Evolutionary conservation across 2,113 vertebrate genomes (phyloP), one percentile per base, ranked within the genome.

Genomic region (Parotia lawesii): DNA sequence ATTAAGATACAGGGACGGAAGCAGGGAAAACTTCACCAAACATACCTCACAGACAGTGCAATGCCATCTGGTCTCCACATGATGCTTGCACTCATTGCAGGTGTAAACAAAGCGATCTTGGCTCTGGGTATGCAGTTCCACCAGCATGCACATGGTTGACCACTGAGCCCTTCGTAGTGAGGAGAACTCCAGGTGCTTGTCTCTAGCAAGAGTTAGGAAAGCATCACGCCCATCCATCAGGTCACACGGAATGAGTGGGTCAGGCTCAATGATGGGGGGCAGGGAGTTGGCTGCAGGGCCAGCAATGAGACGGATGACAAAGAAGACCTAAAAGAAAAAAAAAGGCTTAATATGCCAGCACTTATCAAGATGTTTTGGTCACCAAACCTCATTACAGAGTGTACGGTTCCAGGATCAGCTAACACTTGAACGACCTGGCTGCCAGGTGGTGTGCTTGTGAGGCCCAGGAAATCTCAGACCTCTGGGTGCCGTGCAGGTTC

Each of bases 161-260:
- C 99, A 99, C 97, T 98, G 98, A 90, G 99, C 98, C 91, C 99
- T 98, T 61, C 99, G 97, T 16, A 99, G 96, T 2, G 99, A 99
- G 40, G 99, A 99, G 97, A 99, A 99, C 97, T 99, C 99, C 96
- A 99, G 97, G 95, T 99, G 99, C 94, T 99, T 99, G 97, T 99
- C 99, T 93, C 99, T 98, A 16, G 99, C 99, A 66, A 99, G 97
- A 11, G 99, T 99, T 44, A 99, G 98, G 95, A 99, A 99, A 93
- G 99, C 99, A 27, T 99, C 99, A 3, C 99, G 98, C n/a, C 99
- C 99, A 8, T 99, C 99, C 99, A 99, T 99, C 95, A 99, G 97
- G 93, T 99, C 99, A 6, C 99, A 99, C 0, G 99, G 98, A 97
- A 99, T 99, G 86, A 99, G 98, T 3, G 99, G 98, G 94, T 99